Conservation (phyloP, 2,888 invertebrate genomes). For the Hedychridium roseum region DNA sequence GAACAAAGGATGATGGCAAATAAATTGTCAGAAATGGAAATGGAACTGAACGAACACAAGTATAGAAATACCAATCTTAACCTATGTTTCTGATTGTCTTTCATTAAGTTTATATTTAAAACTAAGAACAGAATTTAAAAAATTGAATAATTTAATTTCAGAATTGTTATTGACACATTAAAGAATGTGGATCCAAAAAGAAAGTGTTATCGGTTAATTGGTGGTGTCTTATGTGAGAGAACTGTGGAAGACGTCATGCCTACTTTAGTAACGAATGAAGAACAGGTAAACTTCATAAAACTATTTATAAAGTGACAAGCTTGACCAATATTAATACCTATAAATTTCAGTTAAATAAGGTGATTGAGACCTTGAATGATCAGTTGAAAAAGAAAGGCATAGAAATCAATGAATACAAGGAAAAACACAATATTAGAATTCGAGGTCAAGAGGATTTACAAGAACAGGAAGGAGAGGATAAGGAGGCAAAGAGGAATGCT, state of each 20-base stretch:
- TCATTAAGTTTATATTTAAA: background rate
- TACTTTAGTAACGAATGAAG: conserved; percentile 79
- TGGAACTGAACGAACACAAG: conserved; percentile 97
- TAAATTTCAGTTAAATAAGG: conserved; percentile 73
- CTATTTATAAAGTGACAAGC: no score
- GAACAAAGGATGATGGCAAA: conserved; percentile 88
- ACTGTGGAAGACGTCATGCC: conserved; percentile 92
- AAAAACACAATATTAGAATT: conserved; percentile 87
- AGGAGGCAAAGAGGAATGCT: conserved; percentile 53
- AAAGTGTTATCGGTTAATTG: conserved; percentile 92
- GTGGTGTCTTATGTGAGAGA: conserved; percentile 91
- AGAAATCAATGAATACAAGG: conserved; percentile 92
- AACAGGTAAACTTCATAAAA: conserved; percentile 68
- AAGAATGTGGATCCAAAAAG: conserved; percentile 83
- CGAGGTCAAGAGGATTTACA: conserved; percentile 72
- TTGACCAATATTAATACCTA: no score
- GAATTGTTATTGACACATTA: conserved; percentile 93
- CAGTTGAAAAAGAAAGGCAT: conserved; percentile 86
- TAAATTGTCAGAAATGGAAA: conserved; percentile 91
- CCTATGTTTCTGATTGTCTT: background rate
- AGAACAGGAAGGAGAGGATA: conserved; percentile 48
- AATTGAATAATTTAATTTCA: conserved; percentile 55
- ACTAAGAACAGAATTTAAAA: background rate
- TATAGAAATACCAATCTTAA: conserved; percentile 67
- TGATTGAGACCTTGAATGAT: conserved; percentile 81